Percentiles rank a stretch among this genome's conserved stretches.
phyloP scores from a whole-genome alignment of 2,797 vertebrate genomes.

The Sebastes hubbsi region DNA sequence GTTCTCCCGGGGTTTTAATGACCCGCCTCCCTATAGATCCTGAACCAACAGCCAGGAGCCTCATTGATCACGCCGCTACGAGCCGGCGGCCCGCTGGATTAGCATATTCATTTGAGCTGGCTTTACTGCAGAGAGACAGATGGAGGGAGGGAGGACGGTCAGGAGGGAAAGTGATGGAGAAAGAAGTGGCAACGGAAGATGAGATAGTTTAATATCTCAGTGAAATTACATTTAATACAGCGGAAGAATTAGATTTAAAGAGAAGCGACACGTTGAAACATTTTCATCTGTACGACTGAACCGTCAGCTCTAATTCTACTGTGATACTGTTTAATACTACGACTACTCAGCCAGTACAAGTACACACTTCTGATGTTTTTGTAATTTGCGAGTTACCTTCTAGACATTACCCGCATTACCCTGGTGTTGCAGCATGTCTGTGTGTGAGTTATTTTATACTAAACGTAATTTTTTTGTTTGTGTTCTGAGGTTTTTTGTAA shows the following conservation, averaged over 20 bases:
- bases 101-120: conserved; percentile 67
- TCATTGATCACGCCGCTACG: conserved; percentile 60
- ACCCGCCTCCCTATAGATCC: conserved; percentile 42
- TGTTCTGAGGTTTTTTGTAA: too few relatives aligned
- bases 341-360: not conserved
- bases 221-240: conserved; percentile 39
- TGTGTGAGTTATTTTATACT: too few relatives aligned
- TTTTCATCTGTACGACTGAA: not conserved
- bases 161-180: conserved; percentile 25
- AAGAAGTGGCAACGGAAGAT: conserved; percentile 2
- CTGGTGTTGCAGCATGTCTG: too few relatives aligned
- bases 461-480: too few relatives aligned
- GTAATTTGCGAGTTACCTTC: too few relatives aligned
- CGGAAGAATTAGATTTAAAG: conserved; percentile 26
- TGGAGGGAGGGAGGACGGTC: conserved; percentile 22
- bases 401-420: too few relatives aligned
- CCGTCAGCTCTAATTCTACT: not conserved
- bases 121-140: conserved; percentile 57
- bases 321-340: not conserved
- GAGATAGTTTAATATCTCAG: conserved; percentile 48
- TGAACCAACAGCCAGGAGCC: conserved; percentile 46
- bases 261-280: conserved; percentile 16
- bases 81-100: conserved; percentile 49
- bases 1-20: conserved; percentile 41
- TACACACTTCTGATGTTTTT: not conserved